Evolutionary conservation across 1,140 invertebrate species (phyloP).

Genomic region (Zaprionus inermis): DNA sequence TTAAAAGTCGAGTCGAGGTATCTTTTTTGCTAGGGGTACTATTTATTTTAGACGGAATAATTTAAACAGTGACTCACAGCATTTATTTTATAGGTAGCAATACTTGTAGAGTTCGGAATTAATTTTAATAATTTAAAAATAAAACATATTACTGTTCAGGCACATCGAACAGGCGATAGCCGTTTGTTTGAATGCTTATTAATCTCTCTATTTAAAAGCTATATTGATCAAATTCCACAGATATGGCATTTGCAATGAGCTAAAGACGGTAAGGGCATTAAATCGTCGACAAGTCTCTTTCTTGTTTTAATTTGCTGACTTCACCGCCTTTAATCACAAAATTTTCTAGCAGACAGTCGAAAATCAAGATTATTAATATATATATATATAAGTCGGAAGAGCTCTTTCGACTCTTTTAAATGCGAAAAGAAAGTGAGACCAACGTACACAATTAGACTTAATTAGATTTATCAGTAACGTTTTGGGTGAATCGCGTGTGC

Average conservation of each 20-base stretch:
- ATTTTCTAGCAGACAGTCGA: not conserved
- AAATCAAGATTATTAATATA: not conserved
- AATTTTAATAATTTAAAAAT: too few relatives aligned
- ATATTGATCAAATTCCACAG: not conserved
- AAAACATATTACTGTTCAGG: not conserved
- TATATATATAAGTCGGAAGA: not conserved
- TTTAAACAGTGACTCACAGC: too few relatives aligned
- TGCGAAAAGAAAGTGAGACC: not conserved
- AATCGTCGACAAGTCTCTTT: not conserved
- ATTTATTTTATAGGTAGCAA: too few relatives aligned
- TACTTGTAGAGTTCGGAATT: too few relatives aligned
- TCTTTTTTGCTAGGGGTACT: not conserved
- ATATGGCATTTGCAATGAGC: not conserved
- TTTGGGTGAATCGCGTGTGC: slow-evolving; percentile 37
- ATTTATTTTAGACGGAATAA: not conserved
- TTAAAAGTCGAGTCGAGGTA: not conserved
- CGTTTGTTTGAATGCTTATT: too few relatives aligned
- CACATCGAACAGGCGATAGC: too few relatives aligned
- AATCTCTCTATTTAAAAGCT: too few relatives aligned
- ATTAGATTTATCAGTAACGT: not conserved
- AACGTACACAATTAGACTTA: not conserved
- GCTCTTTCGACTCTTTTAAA: not conserved
- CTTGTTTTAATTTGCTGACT: not conserved
- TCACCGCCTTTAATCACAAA: not conserved
- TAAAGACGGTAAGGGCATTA: not conserved